Evolutionary conservation across 2,888 invertebrate species (phyloP).

Genomic region (Notocelia uddmanniana): DNA sequence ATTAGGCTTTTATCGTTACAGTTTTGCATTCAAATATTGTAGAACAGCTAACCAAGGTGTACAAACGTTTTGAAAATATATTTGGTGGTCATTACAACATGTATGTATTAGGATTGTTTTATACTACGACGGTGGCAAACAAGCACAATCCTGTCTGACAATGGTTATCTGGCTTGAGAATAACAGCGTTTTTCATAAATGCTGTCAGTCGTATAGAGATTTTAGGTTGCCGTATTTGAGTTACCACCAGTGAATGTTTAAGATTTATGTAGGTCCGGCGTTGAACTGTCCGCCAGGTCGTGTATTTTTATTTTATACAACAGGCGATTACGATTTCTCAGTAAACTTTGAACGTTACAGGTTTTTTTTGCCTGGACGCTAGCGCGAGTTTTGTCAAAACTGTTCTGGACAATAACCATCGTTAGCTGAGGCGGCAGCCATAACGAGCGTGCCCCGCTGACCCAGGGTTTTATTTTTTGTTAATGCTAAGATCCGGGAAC

Average conservation of each 20-base stretch:
- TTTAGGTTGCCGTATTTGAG: background rate
- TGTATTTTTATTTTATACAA: too few species aligned
- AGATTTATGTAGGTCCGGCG: background rate
- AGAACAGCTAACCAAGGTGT: too few species aligned
- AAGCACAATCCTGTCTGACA: too few species aligned
- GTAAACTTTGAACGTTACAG: constrained; percentile 41
- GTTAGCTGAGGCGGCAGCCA: constrained; percentile 59
- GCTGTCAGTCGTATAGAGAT: background rate
- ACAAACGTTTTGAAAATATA: too few species aligned
- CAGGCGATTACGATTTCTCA: constrained; percentile 26
- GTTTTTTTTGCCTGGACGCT: constrained; percentile 42
- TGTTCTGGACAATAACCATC: constrained; percentile 68
- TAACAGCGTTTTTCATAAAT: too few species aligned
- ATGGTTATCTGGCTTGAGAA: too few species aligned
- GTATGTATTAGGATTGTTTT: too few species aligned
- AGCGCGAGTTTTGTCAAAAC: constrained; percentile 50
- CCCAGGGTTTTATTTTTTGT: constrained; percentile 58
- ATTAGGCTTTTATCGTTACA: too few species aligned
- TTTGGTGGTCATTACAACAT: too few species aligned
- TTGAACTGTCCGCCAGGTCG: background rate
- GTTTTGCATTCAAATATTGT: too few species aligned
- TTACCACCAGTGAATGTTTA: background rate
- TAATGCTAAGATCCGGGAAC: constrained; percentile 42
- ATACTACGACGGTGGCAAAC: too few species aligned
- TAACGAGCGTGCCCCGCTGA: constrained; percentile 59